These are phyloP conservation scores for Dryadula phaetusa DNA, from an alignment of 2,888 invertebrate genomes.

Conservation along the genomic window DNA sequence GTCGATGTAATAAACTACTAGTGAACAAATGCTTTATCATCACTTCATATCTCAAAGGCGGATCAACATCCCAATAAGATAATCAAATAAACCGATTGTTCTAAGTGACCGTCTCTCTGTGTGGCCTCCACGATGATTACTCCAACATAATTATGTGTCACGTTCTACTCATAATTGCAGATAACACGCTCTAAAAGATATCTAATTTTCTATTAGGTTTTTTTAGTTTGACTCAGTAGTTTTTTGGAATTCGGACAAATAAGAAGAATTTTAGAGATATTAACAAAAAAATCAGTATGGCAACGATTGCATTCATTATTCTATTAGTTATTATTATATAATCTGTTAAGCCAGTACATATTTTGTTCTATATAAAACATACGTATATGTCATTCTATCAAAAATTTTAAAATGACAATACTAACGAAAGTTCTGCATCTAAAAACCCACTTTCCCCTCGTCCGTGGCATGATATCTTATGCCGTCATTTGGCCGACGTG, in stretches of 20 bases:
- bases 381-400: constrained; percentile 5
- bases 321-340: not conserved
- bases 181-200: constrained; percentile 1
- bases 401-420: constrained; percentile 38
- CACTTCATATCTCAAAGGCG: constrained; percentile 65
- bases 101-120: constrained; percentile 60
- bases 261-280: too few relatives aligned
- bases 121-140: constrained; percentile 65
- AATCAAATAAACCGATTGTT: constrained; percentile 75
- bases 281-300: not conserved
- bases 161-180: constrained; percentile 48
- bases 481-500: constrained; percentile 89
- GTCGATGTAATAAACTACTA: not conserved
- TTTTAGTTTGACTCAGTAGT: not conserved
- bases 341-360: not conserved
- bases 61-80: constrained; percentile 75
- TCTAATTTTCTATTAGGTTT: not conserved
- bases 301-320: not conserved
- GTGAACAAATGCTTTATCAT: constrained; percentile 57
- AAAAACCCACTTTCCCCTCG: constrained; percentile 72
- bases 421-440: constrained; percentile 75
- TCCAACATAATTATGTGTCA: constrained; percentile 58
- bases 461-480: constrained; percentile 88
- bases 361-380: not conserved
- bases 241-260: not conserved